Percentiles rank a stretch among this genome's conserved stretches.
These are phyloP conservation scores for Amphipyra tragopoginis DNA, from an alignment of 2,888 invertebrate genomes.

Conservation along the genomic window DNA sequence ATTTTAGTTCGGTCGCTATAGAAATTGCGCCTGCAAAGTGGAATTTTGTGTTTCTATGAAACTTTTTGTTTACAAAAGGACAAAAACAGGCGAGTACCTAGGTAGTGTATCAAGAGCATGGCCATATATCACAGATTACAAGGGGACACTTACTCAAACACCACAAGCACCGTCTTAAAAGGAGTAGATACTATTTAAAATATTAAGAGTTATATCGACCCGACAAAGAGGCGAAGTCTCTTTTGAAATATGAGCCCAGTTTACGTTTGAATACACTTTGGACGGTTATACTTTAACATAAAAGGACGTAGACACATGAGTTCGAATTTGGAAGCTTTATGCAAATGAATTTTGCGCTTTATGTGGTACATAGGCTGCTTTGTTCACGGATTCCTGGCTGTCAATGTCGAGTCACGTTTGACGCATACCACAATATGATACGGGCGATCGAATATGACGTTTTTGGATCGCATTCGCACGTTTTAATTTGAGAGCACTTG, in stretches of 20 bases:
- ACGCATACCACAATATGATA: slow-evolving; percentile 32
- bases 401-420: slow-evolving; percentile 60
- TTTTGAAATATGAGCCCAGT: slow-evolving; percentile 60
- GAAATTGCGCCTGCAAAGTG: slow-evolving; percentile 26
- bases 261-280: slow-evolving; percentile 48
- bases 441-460: slow-evolving; percentile 59
- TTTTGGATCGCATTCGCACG: slow-evolving; percentile 58
- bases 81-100: slow-evolving; percentile 47
- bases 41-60: slow-evolving; percentile 46
- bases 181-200: slow-evolving; percentile 64
- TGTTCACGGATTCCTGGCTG: slow-evolving; percentile 40
- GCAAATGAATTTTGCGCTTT: slow-evolving; percentile 33
- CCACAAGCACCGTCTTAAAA: slow-evolving; percentile 63
- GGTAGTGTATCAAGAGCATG: slow-evolving; percentile 57
- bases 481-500: slow-evolving; percentile 57
- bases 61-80: slow-evolving; percentile 33
- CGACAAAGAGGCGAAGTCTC: slow-evolving; percentile 48
- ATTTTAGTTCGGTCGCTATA: slow-evolving; percentile 11
- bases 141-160: slow-evolving; percentile 67
- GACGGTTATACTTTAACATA: slow-evolving; percentile 32
- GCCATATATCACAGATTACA: slow-evolving; percentile 70
- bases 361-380: slow-evolving; percentile 16
- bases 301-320: slow-evolving; percentile 26
- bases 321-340: slow-evolving; percentile 36
- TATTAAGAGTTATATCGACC: slow-evolving; percentile 55